These are phyloP conservation scores for Psittacus erithacus DNA, from an alignment of 2,113 vertebrate genomes.

Conservation along the genomic window DNA sequence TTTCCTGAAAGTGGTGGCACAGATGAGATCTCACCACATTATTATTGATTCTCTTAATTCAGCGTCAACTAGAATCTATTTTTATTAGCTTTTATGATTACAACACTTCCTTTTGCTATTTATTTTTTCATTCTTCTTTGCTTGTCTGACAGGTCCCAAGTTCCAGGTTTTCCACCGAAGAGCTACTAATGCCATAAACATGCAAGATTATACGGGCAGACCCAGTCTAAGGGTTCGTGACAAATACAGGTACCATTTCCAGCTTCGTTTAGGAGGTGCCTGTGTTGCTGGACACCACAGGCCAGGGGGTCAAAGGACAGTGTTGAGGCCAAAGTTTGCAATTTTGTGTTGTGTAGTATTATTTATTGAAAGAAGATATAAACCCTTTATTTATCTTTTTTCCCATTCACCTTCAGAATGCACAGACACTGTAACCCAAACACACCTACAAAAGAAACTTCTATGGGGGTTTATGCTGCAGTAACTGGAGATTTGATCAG, in stretches of 20 bases:
- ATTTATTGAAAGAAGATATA: neutral
- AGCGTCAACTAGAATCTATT: neutral
- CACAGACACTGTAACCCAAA: neutral
- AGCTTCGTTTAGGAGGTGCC: neutral
- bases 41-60: neutral
- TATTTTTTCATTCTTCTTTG: neutral
- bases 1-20: neutral
- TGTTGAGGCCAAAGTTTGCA: neutral
- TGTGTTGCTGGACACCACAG: neutral
- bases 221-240: neutral
- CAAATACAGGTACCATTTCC: neutral
- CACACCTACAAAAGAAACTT: neutral
- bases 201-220: neutral
- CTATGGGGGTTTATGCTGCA: rapidly evolving
- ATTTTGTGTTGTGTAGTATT: neutral
- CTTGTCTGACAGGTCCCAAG: neutral
- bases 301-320: neutral
- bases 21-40: neutral
- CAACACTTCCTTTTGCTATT: neutral
- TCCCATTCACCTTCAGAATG: neutral
- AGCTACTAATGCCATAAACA: neutral
- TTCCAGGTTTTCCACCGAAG: neutral
- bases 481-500: neutral
- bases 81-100: neutral
- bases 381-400: neutral